These are phyloP conservation scores for Zootermopsis nevadensis DNA, from an alignment of 2,888 invertebrate genomes.

Conservation along the genomic window DNA sequence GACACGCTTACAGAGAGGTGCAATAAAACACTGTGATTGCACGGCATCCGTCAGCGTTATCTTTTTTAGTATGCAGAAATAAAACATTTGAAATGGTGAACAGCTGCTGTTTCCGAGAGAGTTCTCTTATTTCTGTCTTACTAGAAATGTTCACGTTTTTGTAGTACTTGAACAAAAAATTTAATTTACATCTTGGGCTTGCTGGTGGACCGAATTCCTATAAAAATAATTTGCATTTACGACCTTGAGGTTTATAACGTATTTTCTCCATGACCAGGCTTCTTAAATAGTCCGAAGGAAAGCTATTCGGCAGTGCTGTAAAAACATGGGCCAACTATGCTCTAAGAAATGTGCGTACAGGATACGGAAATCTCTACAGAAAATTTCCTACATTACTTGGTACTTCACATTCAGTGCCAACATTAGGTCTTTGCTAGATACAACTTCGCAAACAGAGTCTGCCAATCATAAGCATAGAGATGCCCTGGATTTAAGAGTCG, in stretches of 20 bases:
- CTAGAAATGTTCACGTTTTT: background rate
- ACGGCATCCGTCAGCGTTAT: background rate
- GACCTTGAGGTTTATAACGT: background rate
- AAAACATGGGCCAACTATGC: too few species aligned
- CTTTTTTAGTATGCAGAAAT: background rate
- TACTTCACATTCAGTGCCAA: too few species aligned
- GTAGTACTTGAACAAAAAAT: background rate
- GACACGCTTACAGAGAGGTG: background rate
- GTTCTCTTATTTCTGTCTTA: background rate
- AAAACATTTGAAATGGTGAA: conserved; percentile 15
- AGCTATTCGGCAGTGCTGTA: too few species aligned
- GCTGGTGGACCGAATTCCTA: background rate
- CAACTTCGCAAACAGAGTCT: too few species aligned
- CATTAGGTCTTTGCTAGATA: too few species aligned
- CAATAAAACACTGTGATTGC: background rate
- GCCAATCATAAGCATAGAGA: too few species aligned
- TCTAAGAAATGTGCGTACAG: too few species aligned
- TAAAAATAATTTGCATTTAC: conserved; percentile 25
- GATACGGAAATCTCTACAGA: too few species aligned
- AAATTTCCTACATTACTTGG: too few species aligned
- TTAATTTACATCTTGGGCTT: conserved; percentile 19
- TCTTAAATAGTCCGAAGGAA: too few species aligned
- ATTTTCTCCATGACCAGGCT: background rate
- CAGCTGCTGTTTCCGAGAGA: background rate
- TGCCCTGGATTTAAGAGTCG: too few species aligned